Base-by-base conservation (phyloP, 2,113 vertebrate genomes). In the Oreotragus oreotragus region DNA sequence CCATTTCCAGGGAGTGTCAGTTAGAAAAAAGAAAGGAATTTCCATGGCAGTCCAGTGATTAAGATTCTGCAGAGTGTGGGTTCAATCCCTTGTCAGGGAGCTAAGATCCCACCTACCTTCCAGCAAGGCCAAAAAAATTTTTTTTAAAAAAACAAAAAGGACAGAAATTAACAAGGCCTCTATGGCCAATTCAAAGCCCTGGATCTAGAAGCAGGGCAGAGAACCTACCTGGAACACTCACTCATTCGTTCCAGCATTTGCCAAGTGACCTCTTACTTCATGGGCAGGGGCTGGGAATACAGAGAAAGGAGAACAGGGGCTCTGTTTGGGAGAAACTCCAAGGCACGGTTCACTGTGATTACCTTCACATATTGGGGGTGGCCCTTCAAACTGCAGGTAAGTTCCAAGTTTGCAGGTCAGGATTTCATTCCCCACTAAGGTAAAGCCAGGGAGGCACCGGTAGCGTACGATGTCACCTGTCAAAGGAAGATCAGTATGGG, bases 301-400 rank as follows among this genome's bases (percentile, higher is more conserved):
- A 64, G 87, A 76, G 23, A 91, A 7, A 53, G 28, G 6, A 8
- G 28, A 36, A 57, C 1, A 21, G 83, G 57, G 66, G 45, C 3
- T 73, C n/a, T 21, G 10, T 28, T 33, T 25, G 14, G 57, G 86
- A 85, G 88, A 66, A 47, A 73, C 25, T 45, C 16, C 3, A 70
- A 85, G 49, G 66, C 21, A 36, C 0, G 9, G 12, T 7, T 86
- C 15, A 14, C 19, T 12, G 36, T 5, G 33, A 19, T 94, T 98
- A 99, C 99, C 99, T 99, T 99, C 99, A 95, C 99, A 99, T 0
- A 99, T 99, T 6, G 99, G 99, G 0, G 99, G 99, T 43, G 99
- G 99, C 2, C 99, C 99, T 93, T 99, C 99, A 80, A 99, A 99
- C 98, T 99, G 99, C 14, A 99, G 99, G 51, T 99, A 99, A 1